Percentiles rank a stretch among this genome's conserved stretches.
phyloP scores from a whole-genome alignment of 2,113 vertebrate species.

The Osmerus mordax region DNA sequence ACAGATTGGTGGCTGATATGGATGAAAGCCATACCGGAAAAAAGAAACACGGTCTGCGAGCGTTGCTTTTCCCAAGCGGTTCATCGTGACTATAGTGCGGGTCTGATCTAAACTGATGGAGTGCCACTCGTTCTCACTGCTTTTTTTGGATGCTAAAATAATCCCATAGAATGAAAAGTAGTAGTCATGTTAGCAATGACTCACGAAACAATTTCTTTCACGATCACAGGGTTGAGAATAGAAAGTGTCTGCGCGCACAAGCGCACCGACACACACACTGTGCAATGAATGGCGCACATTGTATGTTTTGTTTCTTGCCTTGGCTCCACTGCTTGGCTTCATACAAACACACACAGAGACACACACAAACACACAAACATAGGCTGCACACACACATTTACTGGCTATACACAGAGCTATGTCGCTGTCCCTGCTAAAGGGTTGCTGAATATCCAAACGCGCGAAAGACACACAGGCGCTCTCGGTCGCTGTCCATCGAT shows the following conservation, averaged over 20 bases:
- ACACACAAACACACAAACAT: conserved; percentile 12
- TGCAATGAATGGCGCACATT: too few species aligned
- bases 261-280: not conserved
- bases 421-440: conserved; percentile 3
- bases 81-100: too few species aligned
- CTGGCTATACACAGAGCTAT: not conserved
- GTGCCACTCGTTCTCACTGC: too few species aligned
- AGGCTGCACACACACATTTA: not conserved
- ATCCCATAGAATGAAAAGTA: not conserved
- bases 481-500: conserved; percentile 17
- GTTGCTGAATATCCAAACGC: conserved; percentile 7
- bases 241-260: not conserved
- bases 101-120: too few species aligned
- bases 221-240: not conserved
- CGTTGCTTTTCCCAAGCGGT: too few species aligned
- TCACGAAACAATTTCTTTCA: not conserved
- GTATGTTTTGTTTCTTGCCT: too few species aligned
- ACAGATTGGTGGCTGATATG: too few species aligned
- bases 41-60: too few species aligned
- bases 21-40: too few species aligned
- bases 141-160: too few species aligned
- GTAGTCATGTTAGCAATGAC: not conserved
- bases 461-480: conserved; percentile 1
- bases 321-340: too few species aligned
- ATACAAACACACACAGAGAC: not conserved